Evolutionary conservation across 2,113 vertebrate genomes (phyloP).

Genomic region (Leptodactylus fuscus): DNA sequence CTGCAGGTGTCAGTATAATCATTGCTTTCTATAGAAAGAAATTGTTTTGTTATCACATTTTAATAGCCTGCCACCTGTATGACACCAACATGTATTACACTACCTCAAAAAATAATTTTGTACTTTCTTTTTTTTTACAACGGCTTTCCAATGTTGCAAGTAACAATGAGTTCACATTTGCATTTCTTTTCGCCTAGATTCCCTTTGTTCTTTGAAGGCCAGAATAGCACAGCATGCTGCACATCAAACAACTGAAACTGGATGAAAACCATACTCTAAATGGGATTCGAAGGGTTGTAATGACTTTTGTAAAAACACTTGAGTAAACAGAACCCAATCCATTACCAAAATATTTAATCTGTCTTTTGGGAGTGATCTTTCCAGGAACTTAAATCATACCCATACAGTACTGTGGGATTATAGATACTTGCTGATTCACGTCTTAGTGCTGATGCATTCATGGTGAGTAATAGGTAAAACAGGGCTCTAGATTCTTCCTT

Average conservation of each 20-base stretch:
- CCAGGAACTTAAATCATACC: background rate
- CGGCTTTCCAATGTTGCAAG: background rate
- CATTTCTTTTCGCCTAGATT: background rate
- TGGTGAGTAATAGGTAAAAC: background rate
- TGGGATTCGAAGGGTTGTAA: too few species aligned
- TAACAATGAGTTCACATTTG: background rate
- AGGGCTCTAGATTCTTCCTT: too few species aligned
- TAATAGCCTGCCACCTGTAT: background rate
- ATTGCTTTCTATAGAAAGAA: background rate
- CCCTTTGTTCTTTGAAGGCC: background rate
- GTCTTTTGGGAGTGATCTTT: background rate
- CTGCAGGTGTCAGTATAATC: constrained; percentile 15
- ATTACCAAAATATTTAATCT: too few species aligned
- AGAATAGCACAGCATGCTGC: background rate
- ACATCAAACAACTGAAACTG: background rate
- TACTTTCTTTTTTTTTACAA: background rate
- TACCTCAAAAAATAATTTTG: background rate
- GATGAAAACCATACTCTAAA: too few species aligned
- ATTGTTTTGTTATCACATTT: background rate
- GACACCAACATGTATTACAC: background rate
- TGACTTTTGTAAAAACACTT: too few species aligned
- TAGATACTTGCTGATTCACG: background rate
- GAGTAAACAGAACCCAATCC: too few species aligned
- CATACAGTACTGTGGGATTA: background rate
- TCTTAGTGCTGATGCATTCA: background rate